These are phyloP conservation scores for Iphiclides podalirius DNA, from an alignment of 2,888 invertebrate species.

Conservation along the genomic window DNA sequence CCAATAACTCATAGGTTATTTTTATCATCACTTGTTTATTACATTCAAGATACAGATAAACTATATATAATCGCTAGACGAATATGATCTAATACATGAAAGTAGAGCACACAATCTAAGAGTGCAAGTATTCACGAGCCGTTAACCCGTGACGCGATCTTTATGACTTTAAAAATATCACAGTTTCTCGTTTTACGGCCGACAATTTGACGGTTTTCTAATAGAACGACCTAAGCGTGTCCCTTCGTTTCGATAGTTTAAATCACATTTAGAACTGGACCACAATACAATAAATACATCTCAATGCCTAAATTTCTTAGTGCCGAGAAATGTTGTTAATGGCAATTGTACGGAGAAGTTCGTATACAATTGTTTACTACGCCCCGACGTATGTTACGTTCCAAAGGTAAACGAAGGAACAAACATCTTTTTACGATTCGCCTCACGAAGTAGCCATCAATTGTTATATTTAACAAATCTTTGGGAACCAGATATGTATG, in stretches of 20 bases:
- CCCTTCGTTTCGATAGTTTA: slow-evolving; percentile 28
- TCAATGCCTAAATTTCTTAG: no score
- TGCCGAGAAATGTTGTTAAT: not conserved
- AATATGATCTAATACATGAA: slow-evolving; percentile 31
- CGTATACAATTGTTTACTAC: slow-evolving; percentile 5
- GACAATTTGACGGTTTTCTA: slow-evolving; percentile 34
- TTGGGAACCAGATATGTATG: no score
- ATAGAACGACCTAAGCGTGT: slow-evolving; percentile 32
- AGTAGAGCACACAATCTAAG: slow-evolving; percentile 28
- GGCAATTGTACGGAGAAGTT: not conserved
- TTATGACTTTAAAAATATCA: slow-evolving; percentile 46
- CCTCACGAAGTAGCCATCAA: no score
- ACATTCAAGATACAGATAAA: slow-evolving; percentile 27
- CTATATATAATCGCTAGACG: slow-evolving; percentile 27
- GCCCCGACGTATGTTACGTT: not conserved
- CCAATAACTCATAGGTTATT: slow-evolving; percentile 4
- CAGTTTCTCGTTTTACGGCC: slow-evolving; percentile 37
- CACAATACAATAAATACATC: not conserved
- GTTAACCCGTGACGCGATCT: slow-evolving; percentile 40
- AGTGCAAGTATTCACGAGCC: slow-evolving; percentile 37
- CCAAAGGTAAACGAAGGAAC: no score
- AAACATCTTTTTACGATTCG: no score
- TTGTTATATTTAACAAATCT: no score
- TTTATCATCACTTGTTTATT: slow-evolving; percentile 21
- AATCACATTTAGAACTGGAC: not conserved